Percentiles rank a stretch among this genome's conserved stretches.
These are phyloP conservation scores for Biston betularia DNA, from an alignment of 2,888 invertebrate species.

Conservation along the genomic window DNA sequence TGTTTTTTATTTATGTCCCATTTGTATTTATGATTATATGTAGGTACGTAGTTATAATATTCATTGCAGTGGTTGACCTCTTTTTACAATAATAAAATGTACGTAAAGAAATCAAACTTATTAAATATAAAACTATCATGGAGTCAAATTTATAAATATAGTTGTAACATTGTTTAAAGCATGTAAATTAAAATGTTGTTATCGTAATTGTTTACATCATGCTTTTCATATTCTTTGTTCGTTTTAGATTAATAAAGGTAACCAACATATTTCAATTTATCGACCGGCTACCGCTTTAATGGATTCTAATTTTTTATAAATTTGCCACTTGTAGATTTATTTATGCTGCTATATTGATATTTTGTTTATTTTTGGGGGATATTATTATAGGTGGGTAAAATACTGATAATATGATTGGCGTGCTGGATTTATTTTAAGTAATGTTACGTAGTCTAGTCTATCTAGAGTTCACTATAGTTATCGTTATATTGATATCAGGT, in stretches of 20 bases:
- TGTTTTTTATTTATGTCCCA: constrained; percentile 29
- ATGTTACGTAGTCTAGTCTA: not conserved
- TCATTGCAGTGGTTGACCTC: constrained; percentile 9
- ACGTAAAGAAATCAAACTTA: constrained; percentile 4
- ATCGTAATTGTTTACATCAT: not conserved
- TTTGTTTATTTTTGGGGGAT: not conserved
- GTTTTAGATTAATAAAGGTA: not conserved
- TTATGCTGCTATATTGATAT: too few relatives aligned
- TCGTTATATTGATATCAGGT: not conserved
- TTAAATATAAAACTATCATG: not conserved
- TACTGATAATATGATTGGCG: not conserved
- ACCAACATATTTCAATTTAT: not conserved
- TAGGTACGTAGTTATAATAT: constrained; percentile 11
- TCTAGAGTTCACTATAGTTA: not conserved
- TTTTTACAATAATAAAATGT: constrained; percentile 7
- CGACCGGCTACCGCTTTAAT: not conserved
- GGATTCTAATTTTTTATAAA: not conserved
- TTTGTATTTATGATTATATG: constrained; percentile 15
- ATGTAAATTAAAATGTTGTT: not conserved
- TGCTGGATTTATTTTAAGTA: not conserved
- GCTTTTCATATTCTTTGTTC: constrained; percentile 3
- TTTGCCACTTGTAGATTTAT: not conserved
- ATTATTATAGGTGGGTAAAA: too few relatives aligned
- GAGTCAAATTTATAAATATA: not conserved
- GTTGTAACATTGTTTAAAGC: not conserved